Evolutionary conservation across 2,797 vertebrate species (phyloP).

Genomic region (Acomys russatus): DNA sequence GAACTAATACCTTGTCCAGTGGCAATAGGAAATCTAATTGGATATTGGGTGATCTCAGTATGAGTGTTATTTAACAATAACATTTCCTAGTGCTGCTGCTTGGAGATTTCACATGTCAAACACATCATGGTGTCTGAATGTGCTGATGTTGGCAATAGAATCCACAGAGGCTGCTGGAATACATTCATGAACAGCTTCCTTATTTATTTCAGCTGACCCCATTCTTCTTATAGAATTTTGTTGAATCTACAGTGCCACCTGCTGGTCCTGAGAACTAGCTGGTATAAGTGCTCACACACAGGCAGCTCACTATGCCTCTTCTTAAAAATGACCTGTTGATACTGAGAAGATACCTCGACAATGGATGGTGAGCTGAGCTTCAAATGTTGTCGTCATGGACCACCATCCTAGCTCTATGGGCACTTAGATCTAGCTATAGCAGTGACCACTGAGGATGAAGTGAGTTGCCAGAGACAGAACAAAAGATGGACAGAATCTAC

Average conservation of each 20-base stretch:
- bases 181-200: no score
- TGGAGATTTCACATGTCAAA: background rate
- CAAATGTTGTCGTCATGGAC: no score
- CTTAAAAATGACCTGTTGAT: no score
- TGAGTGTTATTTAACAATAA: background rate
- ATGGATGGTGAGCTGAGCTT: no score
- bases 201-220: background rate
- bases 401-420: no score
- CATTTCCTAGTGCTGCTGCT: background rate
- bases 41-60: background rate
- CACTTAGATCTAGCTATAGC: no score
- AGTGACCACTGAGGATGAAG: no score
- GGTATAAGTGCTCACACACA: background rate
- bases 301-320: no score
- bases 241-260: background rate
- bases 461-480: no score
- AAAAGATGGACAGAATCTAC: no score
- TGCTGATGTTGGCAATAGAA: no score
- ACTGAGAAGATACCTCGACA: no score
- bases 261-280: background rate
- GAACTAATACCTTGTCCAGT: background rate
- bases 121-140: background rate
- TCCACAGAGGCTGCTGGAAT: background rate
- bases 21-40: background rate
- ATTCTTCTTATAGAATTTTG: background rate